Evolutionary conservation across 2,113 vertebrate species (phyloP).

Genomic region (Tupaia tana): DNA sequence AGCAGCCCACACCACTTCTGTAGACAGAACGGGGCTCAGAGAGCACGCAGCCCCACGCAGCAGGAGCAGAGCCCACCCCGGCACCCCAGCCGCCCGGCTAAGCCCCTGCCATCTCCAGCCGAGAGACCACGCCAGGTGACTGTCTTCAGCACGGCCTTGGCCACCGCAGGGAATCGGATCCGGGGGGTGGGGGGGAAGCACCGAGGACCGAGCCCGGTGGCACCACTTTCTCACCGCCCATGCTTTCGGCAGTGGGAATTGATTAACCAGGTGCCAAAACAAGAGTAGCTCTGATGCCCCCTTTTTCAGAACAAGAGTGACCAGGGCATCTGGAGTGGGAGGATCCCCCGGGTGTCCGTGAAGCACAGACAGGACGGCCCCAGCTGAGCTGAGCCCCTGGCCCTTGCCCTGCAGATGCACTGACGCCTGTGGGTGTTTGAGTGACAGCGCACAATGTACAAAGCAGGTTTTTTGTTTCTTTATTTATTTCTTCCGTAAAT

Average conservation of each 20-base stretch:
- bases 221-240: not conserved
- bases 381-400: fast-evolving
- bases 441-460: fast-evolving
- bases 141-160: not conserved
- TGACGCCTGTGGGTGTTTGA: no score
- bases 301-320: not conserved
- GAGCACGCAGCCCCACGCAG: not conserved
- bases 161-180: not conserved
- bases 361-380: fast-evolving
- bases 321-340: not conserved
- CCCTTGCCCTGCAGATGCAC: not conserved
- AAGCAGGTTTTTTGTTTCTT: not conserved
- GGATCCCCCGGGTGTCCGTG: fast-evolving
- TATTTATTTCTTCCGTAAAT: no score
- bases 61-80: not conserved
- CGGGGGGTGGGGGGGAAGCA: no score
- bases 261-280: not conserved
- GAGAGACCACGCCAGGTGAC: not conserved
- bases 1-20: not conserved
- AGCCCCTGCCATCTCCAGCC: not conserved
- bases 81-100: not conserved
- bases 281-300: not conserved
- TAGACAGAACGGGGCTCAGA: not conserved
- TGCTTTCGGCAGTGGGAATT: not conserved
- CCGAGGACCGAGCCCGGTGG: no score